Evolutionary conservation across 2,797 vertebrate species (phyloP).

Genomic region (Toxotes lorentzi): DNA sequence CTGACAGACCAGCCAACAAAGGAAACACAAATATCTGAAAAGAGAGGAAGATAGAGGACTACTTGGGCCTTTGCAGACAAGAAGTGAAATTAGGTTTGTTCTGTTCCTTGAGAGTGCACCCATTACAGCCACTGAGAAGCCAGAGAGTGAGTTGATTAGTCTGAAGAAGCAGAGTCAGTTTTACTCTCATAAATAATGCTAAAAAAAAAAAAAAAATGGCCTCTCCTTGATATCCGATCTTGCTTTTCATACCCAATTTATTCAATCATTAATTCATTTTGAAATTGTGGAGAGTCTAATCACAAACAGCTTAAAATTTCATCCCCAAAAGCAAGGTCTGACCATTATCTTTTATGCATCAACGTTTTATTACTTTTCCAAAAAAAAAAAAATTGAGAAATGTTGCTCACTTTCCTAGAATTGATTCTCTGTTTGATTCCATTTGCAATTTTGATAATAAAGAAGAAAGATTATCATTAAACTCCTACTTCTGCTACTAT

Average conservation of each 20-base stretch:
- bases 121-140: constrained; percentile 70
- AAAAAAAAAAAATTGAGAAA: not conserved
- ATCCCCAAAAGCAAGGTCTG: constrained; percentile 52
- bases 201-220: constrained; percentile 51
- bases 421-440: constrained; percentile 13
- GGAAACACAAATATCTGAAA: constrained; percentile 79
- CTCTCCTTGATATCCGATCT: constrained; percentile 64
- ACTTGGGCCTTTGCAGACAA: constrained; percentile 51
- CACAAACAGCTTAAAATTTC: constrained; percentile 52
- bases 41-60: constrained; percentile 50
- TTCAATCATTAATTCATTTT: constrained; percentile 65
- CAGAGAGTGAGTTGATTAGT: constrained; percentile 71
- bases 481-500: not conserved
- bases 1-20: constrained; percentile 84
- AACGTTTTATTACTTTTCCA: constrained; percentile 8
- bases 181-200: constrained; percentile 70
- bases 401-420: constrained; percentile 2
- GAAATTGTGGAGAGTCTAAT: constrained; percentile 46
- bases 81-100: constrained; percentile 62
- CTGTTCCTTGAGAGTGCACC: constrained; percentile 52
- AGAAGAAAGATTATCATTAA: not conserved
- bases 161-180: constrained; percentile 58
- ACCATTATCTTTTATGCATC: constrained; percentile 37
- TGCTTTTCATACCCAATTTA: constrained; percentile 56
- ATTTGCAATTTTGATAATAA: constrained; percentile 2